phyloP scores from a whole-genome alignment of 2,888 invertebrate genomes.

The Magallana nippona region DNA sequence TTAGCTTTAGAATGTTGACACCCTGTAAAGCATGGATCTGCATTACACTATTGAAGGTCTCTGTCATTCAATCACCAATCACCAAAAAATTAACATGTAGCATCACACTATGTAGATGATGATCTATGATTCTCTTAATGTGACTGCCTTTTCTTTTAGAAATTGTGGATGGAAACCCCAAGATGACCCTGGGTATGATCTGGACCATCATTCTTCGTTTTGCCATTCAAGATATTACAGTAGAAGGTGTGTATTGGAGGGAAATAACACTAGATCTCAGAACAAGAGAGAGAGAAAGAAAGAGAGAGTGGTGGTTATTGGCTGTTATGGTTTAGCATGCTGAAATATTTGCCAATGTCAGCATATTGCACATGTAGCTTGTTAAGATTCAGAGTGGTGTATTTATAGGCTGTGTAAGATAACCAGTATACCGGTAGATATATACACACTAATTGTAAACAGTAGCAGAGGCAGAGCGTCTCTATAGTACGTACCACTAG shows the following conservation, averaged over 20 bases:
- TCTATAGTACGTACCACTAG: not conserved
- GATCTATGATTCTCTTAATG: not conserved
- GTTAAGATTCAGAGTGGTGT: slow-evolving; percentile 2
- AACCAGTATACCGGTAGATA: not conserved
- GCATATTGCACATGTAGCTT: slow-evolving; percentile 23
- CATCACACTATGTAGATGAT: not conserved
- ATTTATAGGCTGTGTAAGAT: slow-evolving; percentile 18
- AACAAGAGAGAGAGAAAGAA: not conserved
- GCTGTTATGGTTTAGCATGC: not conserved
- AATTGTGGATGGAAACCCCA: slow-evolving; percentile 99
- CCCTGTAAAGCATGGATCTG: too few relatives aligned
- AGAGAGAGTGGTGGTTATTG: too few relatives aligned
- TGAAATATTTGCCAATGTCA: slow-evolving; percentile 7
- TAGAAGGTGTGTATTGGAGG: slow-evolving; percentile 85
- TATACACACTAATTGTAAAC: slow-evolving; percentile 25
- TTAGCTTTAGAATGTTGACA: too few relatives aligned
- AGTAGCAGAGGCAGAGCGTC: not conserved
- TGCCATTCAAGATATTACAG: slow-evolving; percentile 99
- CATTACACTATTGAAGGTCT: too few relatives aligned
- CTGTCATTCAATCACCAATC: not conserved
- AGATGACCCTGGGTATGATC: slow-evolving; percentile 99
- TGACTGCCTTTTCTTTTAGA: slow-evolving; percentile 83
- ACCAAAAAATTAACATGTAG: not conserved
- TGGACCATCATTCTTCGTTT: slow-evolving; percentile 99
- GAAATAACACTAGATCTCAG: too few relatives aligned